Base-by-base conservation (phyloP, 1,140 invertebrate genomes). In the Meloidogyne hapla region DNA sequence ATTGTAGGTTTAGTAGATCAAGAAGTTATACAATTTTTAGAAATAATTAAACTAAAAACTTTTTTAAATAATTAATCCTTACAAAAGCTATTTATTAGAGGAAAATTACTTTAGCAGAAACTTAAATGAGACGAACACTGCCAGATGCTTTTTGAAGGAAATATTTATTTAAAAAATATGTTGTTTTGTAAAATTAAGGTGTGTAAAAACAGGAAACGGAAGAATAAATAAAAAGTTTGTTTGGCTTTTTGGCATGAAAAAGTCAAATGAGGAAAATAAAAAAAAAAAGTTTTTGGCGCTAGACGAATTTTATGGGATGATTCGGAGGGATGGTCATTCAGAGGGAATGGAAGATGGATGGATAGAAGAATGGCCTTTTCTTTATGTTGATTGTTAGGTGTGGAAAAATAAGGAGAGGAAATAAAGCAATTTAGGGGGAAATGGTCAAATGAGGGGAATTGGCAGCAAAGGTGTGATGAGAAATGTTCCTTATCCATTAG, bases 211-310 rank as follows among this genome's bases (percentile, higher is more conserved):
- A 56, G 8, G 4, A 56, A n/a, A 56, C 4, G 3, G n/a, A 56
- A 56, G 4, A 56, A 56, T 56, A 56, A 56, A 56, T n/a, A 56
- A 42, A 56, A 56, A 56, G 48, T 56, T 56, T 56, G 48, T 56
- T 56, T 56, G 48, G 48, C 48, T 56, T 56, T 48, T 56, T 56
- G 48, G 48, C 48, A 56, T 56, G 48, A 56, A 56, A 56, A 56
- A 56, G n/a, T 56, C 18, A 56, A 21, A 56, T 42, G 12, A n/a
- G 12, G 8, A 56, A 21, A 21, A n/a, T 8, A 21, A n/a, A 56
- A 56, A 56, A 56, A n/a, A 56, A 56, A 56, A n/a, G 18, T 56
- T 56, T 56, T 56, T 56, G 48, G 48, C 48, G 48, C 18, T 56
- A 56, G 48, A 56, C 18, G n/a, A 56, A 56, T n/a, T 56, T 56